Conservation (phyloP, 2,797 vertebrate genomes). For the Lacerta bilineata region DNA sequence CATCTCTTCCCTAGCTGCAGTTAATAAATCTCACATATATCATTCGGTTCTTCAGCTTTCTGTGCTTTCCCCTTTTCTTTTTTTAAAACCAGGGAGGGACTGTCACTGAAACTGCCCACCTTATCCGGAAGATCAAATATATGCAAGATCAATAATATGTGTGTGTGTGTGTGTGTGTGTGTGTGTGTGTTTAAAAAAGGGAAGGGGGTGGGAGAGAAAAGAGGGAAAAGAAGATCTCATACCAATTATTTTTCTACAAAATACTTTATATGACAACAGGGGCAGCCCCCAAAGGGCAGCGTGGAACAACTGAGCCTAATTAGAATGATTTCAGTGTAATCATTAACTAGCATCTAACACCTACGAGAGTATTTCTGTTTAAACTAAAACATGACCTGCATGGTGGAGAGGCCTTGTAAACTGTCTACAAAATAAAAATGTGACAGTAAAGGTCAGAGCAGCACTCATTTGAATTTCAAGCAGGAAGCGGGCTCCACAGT, state of each 20-base stretch:
- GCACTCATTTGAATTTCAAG: slow-evolving; percentile 86
- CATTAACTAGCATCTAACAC: slow-evolving; percentile 87
- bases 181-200: neutral
- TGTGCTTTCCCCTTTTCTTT: neutral
- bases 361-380: slow-evolving; percentile 85
- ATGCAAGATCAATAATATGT: slow-evolving; percentile 73
- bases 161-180: no score
- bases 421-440: slow-evolving; percentile 84
- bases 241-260: slow-evolving; percentile 85
- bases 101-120: slow-evolving; percentile 47
- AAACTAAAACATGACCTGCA: slow-evolving; percentile 88
- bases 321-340: slow-evolving; percentile 86
- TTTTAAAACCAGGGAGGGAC: slow-evolving; percentile 6
- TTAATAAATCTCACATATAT: slow-evolving; percentile 37
- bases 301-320: slow-evolving; percentile 85
- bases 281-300: slow-evolving; percentile 81
- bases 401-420: slow-evolving; percentile 86
- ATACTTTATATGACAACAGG: slow-evolving; percentile 83
- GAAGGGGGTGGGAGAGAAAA: slow-evolving; percentile 35
- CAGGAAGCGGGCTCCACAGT: slow-evolving; percentile 72
- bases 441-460: slow-evolving; percentile 86
- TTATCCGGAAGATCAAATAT: slow-evolving; percentile 66
- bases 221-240: slow-evolving; percentile 72
- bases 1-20: slow-evolving; percentile 24
- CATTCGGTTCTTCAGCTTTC: neutral